Evolutionary conservation across 2,113 vertebrate species (phyloP), one percentile per base, ranked within the genome.

Genomic region (Kobus ellipsiprymnus): DNA sequence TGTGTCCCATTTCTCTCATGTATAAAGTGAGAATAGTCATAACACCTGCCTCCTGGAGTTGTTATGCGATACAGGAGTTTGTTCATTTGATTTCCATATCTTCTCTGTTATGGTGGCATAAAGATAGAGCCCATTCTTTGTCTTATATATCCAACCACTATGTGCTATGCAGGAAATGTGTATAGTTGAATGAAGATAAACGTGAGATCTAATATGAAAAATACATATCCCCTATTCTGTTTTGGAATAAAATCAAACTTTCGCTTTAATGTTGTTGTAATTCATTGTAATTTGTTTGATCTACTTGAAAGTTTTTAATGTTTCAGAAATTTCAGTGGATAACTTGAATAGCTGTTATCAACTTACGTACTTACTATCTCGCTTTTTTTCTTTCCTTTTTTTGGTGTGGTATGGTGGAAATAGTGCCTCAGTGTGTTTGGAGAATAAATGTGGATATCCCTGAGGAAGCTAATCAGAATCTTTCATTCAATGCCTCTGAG

Each of bases 391-490:
- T 46, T 67, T 55, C 3, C 13, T 57, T 82, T 52, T 86, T 57
- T 81, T 87, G 27, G n/a, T 0, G 12, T 93, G 48, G 12, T 93
- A 3, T 86, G 67, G 3, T 98, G 91, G 52, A 96, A 88, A 82
- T 23, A 99, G 99, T 99, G 60, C 99, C 99, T 48, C 98, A 98
- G 40, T 99, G 98, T 4, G 99, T 99, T 17, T 99, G 99, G 99
- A 99, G 99, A 90, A 99, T 99, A 60, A 99, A 99, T 85, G 0
- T 99, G 82, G 99, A 99, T 97, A 95, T 99, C 0, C 99, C 99
- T 0, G 99, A 99, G 91, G 99, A 99, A 52, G 99, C 99, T 0
- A 97, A 99, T 52, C 99, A 99, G 84, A 99, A 99, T 74, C 93
- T 99, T 25, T 99, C 99, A 2, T 99, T 99, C 3, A 98, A 98